Conservation (phyloP, 2,113 vertebrate genomes). For the Ploceus nigricollis region DNA sequence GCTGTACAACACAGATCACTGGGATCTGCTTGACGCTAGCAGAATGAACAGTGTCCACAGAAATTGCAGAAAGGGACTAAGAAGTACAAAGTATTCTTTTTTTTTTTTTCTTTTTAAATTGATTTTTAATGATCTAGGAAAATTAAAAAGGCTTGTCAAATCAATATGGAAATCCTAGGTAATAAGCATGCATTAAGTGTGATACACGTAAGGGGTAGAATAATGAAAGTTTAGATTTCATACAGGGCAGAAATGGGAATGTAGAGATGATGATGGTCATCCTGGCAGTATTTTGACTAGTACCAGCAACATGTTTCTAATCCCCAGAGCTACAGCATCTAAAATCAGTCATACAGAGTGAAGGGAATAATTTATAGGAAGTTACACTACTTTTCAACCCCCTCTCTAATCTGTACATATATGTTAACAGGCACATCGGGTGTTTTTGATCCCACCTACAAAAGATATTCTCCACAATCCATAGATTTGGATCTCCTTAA, state of each 20-base stretch:
- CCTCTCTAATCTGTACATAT: accelerated
- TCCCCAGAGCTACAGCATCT: neutral
- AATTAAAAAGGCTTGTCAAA: neutral
- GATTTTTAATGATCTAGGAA: neutral
- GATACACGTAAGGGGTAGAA: accelerated
- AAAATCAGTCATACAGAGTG: neutral
- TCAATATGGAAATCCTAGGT: neutral
- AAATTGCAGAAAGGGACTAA: neutral
- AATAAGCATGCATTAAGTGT: neutral
- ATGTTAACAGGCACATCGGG: neutral
- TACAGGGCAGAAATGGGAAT: neutral
- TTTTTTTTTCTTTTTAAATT: accelerated
- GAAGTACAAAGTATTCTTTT: neutral
- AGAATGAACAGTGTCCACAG: neutral
- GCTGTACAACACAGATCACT: neutral
- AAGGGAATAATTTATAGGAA: neutral
- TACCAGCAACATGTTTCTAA: neutral
- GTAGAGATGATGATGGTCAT: neutral
- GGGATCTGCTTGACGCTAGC: neutral
- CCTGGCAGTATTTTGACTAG: neutral
- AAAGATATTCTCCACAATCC: neutral
- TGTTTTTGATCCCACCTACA: neutral
- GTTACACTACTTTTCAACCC: neutral
- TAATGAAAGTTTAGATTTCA: neutral
- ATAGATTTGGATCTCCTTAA: neutral